phyloP scores from a whole-genome alignment of 2,797 vertebrate species.

The Nannoperca obscura region DNA sequence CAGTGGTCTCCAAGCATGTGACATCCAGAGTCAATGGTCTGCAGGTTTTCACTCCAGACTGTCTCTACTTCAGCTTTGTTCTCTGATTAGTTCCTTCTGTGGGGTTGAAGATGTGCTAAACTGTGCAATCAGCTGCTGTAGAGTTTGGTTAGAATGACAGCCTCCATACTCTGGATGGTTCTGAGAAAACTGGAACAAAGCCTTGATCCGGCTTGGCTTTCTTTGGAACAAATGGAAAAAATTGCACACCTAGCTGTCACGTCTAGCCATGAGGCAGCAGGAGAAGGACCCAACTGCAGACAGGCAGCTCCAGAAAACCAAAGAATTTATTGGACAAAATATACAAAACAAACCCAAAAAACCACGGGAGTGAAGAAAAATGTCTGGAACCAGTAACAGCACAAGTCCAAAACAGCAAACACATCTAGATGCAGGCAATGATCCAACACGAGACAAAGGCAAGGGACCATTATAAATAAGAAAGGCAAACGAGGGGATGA shows the following conservation, averaged over 20 bases:
- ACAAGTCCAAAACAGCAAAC: too few relatives aligned
- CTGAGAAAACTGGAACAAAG: neutral
- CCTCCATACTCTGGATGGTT: neutral
- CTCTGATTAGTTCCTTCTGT: constrained; percentile 28
- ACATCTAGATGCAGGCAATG: too few relatives aligned
- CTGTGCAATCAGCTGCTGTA: constrained; percentile 20
- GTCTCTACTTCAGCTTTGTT: constrained; percentile 12
- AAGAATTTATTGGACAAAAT: too few relatives aligned
- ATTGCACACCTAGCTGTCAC: neutral
- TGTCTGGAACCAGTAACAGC: too few relatives aligned
- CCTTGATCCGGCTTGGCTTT: neutral
- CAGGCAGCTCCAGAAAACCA: too few relatives aligned
- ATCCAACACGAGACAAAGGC: too few relatives aligned
- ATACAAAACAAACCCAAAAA: too few relatives aligned
- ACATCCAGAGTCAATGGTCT: constrained; percentile 38
- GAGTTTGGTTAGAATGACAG: constrained; percentile 25
- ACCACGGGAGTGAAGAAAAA: too few relatives aligned
- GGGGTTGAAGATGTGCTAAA: constrained; percentile 8
- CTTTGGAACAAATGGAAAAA: constrained; percentile 3
- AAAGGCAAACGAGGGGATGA: too few relatives aligned
- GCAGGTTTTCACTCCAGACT: constrained; percentile 20
- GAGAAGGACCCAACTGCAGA: too few relatives aligned
- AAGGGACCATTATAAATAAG: too few relatives aligned
- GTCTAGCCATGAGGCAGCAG: too few relatives aligned
- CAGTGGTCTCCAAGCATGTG: constrained; percentile 28